A percentile compares a stretch with the other conserved stretches of the same genome.
Conservation (phyloP, 1,140 invertebrate species). For the Drosophila leontia region DNA sequence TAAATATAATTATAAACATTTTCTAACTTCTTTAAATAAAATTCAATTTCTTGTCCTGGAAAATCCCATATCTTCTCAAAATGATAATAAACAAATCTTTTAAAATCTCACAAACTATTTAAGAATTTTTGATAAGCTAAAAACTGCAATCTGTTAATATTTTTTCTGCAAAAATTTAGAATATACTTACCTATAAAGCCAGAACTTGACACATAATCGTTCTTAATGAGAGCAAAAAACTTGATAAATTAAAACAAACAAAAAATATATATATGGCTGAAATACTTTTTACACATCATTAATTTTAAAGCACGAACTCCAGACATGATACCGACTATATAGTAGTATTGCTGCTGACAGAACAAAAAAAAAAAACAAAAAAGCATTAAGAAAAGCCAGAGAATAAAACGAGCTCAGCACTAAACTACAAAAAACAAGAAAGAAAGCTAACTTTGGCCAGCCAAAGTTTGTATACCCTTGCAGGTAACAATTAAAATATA, state of each 20-base stretch:
- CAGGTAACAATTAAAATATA: no score
- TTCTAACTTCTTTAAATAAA: no score
- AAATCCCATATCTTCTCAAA: not conserved
- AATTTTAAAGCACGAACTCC: slow-evolving; percentile 36
- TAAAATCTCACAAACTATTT: not conserved
- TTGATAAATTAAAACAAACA: slow-evolving; percentile 6
- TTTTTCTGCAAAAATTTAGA: not conserved
- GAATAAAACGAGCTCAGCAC: slow-evolving; percentile 25
- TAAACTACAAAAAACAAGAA: slow-evolving; percentile 14
- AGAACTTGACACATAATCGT: slow-evolving; percentile 49
- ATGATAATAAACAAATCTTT: not conserved
- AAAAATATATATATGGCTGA: not conserved
- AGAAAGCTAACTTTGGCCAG: no score
- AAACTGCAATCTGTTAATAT: not conserved
- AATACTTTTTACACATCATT: slow-evolving; percentile 20
- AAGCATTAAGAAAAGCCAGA: not conserved
- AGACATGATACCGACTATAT: slow-evolving; percentile 40
- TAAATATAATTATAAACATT: no score
- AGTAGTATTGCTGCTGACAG: slow-evolving; percentile 48
- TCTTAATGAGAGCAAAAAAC: slow-evolving; percentile 18
- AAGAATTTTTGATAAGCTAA: not conserved
- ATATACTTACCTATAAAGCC: not conserved
- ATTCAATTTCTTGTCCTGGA: no score
- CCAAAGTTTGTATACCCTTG: no score
- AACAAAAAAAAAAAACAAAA: slow-evolving; percentile 9